phyloP scores from a whole-genome alignment of 2,113 vertebrate species.

The Ceuthmochares aereus region DNA sequence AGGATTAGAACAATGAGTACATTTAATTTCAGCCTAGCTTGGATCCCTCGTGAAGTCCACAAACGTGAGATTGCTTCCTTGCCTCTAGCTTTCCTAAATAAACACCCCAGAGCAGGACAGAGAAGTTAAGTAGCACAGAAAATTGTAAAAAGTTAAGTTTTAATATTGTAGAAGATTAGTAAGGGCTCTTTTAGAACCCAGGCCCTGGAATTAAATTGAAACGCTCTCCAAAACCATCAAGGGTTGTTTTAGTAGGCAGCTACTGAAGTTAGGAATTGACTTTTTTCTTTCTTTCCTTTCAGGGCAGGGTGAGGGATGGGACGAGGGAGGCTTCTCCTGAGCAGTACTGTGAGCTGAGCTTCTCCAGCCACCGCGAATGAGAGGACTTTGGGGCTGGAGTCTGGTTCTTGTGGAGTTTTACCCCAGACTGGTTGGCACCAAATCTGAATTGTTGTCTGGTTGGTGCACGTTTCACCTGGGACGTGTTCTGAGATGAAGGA shows the following conservation, averaged over 20 bases:
- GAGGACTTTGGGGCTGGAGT: neutral
- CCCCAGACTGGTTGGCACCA: neutral
- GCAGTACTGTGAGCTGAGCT: neutral
- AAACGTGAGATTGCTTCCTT: neutral
- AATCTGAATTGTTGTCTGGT: rapidly evolving
- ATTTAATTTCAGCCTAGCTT: slow-evolving; percentile 25
- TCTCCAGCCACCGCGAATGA: rapidly evolving
- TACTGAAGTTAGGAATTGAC: neutral
- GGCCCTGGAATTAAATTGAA: neutral
- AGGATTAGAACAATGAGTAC: slow-evolving; percentile 17
- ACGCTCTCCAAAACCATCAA: neutral
- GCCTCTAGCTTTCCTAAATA: slow-evolving; percentile 22
- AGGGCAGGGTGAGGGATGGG: neutral
- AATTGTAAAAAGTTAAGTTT: neutral
- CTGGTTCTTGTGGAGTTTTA: neutral
- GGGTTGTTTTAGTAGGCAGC: neutral
- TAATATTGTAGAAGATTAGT: neutral
- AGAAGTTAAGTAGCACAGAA: neutral
- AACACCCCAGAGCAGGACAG: neutral
- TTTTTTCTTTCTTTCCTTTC: neutral
- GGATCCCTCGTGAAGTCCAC: neutral
- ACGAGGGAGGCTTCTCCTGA: neutral
- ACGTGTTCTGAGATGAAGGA: neutral
- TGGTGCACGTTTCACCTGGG: neutral
- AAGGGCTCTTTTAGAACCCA: neutral